Conservation (phyloP, 2,888 invertebrate genomes). For the Lamellibrachia columna region DNA sequence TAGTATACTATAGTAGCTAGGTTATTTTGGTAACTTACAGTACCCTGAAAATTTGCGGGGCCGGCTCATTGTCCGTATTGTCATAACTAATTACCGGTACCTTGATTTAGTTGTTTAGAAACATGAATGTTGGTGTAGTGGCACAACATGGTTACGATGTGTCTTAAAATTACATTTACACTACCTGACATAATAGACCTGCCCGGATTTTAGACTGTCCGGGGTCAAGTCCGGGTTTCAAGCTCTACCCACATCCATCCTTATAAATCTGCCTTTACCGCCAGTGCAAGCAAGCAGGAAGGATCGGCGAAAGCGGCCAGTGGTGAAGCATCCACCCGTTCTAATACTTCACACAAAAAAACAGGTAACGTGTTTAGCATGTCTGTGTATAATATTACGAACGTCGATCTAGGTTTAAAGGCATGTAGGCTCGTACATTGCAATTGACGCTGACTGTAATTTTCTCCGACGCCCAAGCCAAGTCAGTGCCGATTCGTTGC, state of each 20-base stretch:
- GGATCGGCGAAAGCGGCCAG: background rate
- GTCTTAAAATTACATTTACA: background rate
- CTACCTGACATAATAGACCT: background rate
- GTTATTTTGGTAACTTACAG: too few species aligned
- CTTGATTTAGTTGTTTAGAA: too few species aligned
- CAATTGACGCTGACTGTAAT: background rate
- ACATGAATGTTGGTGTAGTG: background rate
- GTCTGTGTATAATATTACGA: background rate
- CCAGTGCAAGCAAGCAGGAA: background rate
- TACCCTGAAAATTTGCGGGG: too few species aligned
- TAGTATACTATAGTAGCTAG: too few species aligned
- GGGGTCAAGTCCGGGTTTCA: background rate
- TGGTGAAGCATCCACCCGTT: background rate
- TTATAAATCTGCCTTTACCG: background rate
- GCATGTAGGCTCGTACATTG: background rate
- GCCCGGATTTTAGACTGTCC: background rate
- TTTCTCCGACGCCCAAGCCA: slow-evolving; percentile 1
- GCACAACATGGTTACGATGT: background rate
- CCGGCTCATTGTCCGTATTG: too few species aligned
- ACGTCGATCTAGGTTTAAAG: background rate
- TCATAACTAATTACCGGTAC: too few species aligned
- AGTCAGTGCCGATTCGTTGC: background rate
- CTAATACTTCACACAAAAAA: background rate
- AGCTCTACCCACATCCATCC: background rate
- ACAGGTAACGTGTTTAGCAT: background rate